A percentile compares a stretch with the other conserved stretches of the same genome.
These are phyloP conservation scores for Peromyscus attwateri DNA, from an alignment of 2,797 vertebrate species.

Conservation along the genomic window DNA sequence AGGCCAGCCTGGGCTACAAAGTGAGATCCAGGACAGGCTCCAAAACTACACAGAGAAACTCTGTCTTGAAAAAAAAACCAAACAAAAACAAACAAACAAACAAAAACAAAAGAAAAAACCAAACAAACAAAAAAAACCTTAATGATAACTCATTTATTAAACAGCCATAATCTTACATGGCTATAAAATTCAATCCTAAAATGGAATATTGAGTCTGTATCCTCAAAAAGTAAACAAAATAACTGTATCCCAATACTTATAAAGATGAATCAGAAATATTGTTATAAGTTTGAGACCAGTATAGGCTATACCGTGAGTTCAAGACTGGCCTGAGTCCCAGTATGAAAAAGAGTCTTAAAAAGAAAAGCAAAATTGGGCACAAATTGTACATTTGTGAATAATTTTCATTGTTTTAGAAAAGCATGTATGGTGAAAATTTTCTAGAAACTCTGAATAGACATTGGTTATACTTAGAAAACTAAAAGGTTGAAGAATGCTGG, in stretches of 20 bases:
- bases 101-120: too few species aligned
- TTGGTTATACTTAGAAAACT: not conserved
- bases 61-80: too few species aligned
- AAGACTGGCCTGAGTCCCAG: not conserved
- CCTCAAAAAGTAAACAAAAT: not conserved
- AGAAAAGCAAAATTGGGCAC: not conserved
- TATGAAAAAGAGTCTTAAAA: not conserved
- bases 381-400: not conserved
- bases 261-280: not conserved
- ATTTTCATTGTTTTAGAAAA: not conserved
- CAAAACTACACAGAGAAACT: too few species aligned
- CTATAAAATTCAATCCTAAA: not conserved
- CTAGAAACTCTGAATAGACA: not conserved
- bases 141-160: conserved; percentile 42
- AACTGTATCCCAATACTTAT: not conserved
- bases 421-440: not conserved
- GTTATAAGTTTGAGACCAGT: not conserved
- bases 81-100: too few species aligned
- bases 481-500: not conserved
- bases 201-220: not conserved
- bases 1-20: too few species aligned
- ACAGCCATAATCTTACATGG: not conserved
- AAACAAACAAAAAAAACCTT: not conserved
- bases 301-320: not conserved
- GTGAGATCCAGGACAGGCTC: too few species aligned